Evolutionary conservation across 2,888 invertebrate species (phyloP).

Genomic region (Bembecia ichneumoniformis): DNA sequence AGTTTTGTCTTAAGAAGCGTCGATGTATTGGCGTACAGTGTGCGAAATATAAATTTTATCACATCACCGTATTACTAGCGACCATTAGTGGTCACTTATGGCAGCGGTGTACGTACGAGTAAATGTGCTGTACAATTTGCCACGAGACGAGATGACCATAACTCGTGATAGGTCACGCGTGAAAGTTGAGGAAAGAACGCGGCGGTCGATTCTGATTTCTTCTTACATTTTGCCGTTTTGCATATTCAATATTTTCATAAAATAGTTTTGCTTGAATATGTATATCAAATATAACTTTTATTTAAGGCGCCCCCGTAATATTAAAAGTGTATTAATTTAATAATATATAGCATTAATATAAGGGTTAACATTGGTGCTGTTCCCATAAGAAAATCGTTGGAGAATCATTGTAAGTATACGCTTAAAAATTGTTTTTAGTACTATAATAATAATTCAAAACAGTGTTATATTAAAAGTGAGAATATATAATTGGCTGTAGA

Average conservation of each 20-base stretch:
- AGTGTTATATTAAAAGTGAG: too few species aligned
- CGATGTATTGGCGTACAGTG: background rate
- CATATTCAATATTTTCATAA: background rate
- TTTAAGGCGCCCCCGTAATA: background rate
- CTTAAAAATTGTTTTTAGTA: too few species aligned
- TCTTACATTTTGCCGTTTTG: background rate
- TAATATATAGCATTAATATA: too few species aligned
- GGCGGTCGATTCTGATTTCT: constrained; percentile 12
- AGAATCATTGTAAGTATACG: too few species aligned
- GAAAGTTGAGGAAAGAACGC: constrained; percentile 35
- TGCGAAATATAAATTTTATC: too few species aligned
- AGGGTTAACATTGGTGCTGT: too few species aligned
- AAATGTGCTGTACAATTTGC: constrained; percentile 3
- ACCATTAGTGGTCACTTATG: background rate
- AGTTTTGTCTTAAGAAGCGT: background rate
- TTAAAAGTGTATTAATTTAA: too few species aligned
- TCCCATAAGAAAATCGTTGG: too few species aligned
- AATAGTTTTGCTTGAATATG: background rate
- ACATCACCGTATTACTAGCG: too few species aligned
- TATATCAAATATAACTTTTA: background rate
- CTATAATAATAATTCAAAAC: too few species aligned
- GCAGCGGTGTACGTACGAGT: background rate
- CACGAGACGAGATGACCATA: constrained; percentile 18
- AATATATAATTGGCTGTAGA: too few species aligned
- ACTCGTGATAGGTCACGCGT: constrained; percentile 50